Percentiles rank a stretch among this genome's conserved stretches.
phyloP scores from a whole-genome alignment of 2,113 vertebrate genomes.

The Holacanthus passer region DNA sequence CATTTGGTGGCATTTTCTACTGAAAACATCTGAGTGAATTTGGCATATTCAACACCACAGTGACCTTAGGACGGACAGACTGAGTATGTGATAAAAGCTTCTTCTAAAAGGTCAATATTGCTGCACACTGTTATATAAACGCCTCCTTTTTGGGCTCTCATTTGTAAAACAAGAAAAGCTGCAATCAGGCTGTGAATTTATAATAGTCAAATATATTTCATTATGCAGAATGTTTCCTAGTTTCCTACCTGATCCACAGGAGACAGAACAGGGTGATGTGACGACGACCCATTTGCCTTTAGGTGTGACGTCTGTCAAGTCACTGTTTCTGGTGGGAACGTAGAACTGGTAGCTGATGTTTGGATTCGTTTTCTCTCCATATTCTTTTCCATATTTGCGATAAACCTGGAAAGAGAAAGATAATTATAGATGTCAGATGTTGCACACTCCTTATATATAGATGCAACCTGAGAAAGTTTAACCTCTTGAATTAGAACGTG shows the following conservation, averaged over 20 bases:
- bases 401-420: conserved; percentile 86
- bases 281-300: conserved; percentile 82
- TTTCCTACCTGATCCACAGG: conserved; percentile 90
- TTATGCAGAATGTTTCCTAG: background rate
- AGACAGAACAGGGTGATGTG: conserved; percentile 87
- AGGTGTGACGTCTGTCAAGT: conserved; percentile 40
- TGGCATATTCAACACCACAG: background rate
- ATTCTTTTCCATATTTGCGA: conserved; percentile 90
- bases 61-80: background rate
- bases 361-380: conserved; percentile 88
- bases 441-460: too few relatives aligned
- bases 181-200: background rate
- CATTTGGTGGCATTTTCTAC: background rate
- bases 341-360: conserved; percentile 92
- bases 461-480: too few relatives aligned
- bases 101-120: conserved; percentile 4
- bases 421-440: background rate
- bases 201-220: background rate
- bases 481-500: background rate
- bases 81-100: background rate
- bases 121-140: background rate
- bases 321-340: conserved; percentile 63
- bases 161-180: conserved; percentile 3
- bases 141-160: background rate
- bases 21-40: background rate